These are phyloP conservation scores for Hypotaenidia philippensis DNA, from an alignment of 2,797 vertebrate species.

Conservation along the genomic window DNA sequence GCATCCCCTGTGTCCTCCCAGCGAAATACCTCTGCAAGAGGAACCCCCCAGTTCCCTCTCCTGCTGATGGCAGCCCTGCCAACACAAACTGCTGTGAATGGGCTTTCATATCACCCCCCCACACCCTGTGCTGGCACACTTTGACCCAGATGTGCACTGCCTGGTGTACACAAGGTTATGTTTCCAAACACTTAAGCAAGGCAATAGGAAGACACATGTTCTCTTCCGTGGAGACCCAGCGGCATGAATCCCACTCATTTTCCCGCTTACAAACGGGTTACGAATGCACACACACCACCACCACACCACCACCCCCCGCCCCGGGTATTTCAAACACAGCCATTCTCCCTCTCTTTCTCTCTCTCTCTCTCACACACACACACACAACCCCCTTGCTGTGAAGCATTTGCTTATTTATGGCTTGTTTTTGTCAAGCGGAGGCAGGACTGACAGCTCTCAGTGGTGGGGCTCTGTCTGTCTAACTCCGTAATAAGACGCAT, in stretches of 20 bases:
- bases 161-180: background rate
- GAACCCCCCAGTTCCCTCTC: background rate
- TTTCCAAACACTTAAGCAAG: conserved; percentile 20
- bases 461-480: conserved; percentile 73
- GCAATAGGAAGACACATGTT: background rate
- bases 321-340: background rate
- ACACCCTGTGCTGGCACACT: background rate
- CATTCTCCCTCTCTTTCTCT: background rate
- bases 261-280: background rate
- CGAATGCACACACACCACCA: background rate
- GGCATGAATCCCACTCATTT: conserved; percentile 1
- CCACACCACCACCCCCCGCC: background rate
- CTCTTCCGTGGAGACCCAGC: background rate
- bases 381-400: conserved; percentile 44
- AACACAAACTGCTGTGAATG: background rate
- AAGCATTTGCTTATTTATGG: conserved; percentile 76
- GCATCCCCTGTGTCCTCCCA: background rate
- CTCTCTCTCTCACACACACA: background rate
- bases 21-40: background rate
- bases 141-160: background rate
- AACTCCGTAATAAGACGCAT: conserved; percentile 77
- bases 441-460: conserved; percentile 77
- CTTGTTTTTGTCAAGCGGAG: conserved; percentile 68
- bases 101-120: background rate
- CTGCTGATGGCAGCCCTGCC: background rate